Base-by-base conservation (phyloP, 2,113 vertebrate genomes). In the Etia nguti region DNA sequence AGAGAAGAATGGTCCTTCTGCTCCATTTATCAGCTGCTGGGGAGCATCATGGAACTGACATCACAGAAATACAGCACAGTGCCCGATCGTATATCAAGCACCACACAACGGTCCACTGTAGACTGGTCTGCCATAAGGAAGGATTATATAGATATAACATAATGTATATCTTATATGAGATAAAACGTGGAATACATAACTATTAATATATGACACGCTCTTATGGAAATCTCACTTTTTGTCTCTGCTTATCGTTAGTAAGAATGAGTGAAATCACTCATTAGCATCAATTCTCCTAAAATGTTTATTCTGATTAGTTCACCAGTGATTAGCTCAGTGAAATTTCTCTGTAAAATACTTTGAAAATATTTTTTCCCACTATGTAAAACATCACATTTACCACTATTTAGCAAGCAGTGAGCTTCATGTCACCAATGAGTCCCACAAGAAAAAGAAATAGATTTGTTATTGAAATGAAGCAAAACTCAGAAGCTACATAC, bases 401-500 rank as follows among this genome's bases (percentile, higher is more conserved):
- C 36, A 70, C 0, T 70, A 24, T 43, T 43, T 70, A 16, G 38
- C 12, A 13, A 22, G 4, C 18, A n/a, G 60, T 65, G 34, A 65
- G n/a, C 12, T 24, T 70, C 8, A 43, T 43, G 10, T 3, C 65
- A 70, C 65, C 65, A 70, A 22, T 68, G 20, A 68, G 34, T 22
- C 34, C 22, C 1, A 15, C 3, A 22, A 43, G 29, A 2, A 70
- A 43, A 43, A 70, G n/a, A 70, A 43, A 43, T 22, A 12, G 7
- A 70, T 70, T 48, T 18, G 4, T 15, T 10, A 1, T 9, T 70
- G 36, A 70, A 73, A 7, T 46, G 41, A 46, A 48, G 68, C 22
- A 46, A 73, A 26, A 43, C 41, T 29, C 15, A 29, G 22, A 0
- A 0, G 68, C 22, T 43, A 3, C 65, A 9, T 13, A 15, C 3